phyloP scores from a whole-genome alignment of 2,797 vertebrate genomes.

The Tenualosa ilisha region DNA sequence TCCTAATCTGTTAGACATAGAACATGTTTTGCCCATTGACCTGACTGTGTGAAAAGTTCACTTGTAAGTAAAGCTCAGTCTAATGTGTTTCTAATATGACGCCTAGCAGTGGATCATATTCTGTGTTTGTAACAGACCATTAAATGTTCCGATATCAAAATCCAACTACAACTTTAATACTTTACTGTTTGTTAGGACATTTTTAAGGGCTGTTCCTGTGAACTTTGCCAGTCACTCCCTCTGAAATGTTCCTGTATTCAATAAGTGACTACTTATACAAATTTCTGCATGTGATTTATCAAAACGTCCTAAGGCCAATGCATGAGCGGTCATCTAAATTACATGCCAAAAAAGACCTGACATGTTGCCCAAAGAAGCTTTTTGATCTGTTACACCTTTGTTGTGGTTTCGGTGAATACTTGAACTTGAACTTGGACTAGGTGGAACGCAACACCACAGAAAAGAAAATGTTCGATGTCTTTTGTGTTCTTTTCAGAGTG shows the following conservation, averaged over 20 bases:
- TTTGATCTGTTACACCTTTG: background rate
- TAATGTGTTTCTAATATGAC: background rate
- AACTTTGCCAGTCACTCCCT: background rate
- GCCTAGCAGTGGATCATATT: no score
- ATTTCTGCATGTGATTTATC: background rate
- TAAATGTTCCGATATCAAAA: no score
- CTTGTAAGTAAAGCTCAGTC: no score
- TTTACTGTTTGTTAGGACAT: no score
- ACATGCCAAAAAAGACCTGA: no score
- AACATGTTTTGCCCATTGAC: background rate
- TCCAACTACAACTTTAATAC: no score
- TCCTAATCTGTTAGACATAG: background rate
- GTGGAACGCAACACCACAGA: background rate
- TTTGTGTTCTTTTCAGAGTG: background rate
- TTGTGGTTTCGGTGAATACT: background rate
- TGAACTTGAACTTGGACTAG: background rate
- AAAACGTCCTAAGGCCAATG: background rate
- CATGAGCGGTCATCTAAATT: background rate
- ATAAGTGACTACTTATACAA: background rate
- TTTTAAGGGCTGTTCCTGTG: no score
- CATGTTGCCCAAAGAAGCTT: background rate
- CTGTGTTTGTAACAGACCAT: no score
- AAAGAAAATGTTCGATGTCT: background rate
- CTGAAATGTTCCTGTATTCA: background rate
- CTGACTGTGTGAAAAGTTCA: background rate